These are phyloP conservation scores for Notocelia uddmanniana DNA, from an alignment of 2,888 invertebrate species.

Conservation along the genomic window DNA sequence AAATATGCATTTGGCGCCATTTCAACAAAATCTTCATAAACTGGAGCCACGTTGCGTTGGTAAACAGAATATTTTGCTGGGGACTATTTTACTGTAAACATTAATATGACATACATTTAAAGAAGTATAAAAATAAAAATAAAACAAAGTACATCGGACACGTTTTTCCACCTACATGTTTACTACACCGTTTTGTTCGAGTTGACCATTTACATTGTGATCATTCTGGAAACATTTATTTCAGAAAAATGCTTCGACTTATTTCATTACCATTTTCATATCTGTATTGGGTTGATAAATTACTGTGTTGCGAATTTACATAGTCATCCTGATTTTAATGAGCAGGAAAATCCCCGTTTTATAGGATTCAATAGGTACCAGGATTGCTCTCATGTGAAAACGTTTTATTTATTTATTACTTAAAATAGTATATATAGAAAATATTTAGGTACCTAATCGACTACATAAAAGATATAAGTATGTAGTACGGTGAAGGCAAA, in stretches of 20 bases:
- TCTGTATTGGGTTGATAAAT: too few species aligned
- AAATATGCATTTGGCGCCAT: slow-evolving; percentile 76
- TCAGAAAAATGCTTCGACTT: not conserved
- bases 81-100: slow-evolving; percentile 46
- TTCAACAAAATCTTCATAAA: slow-evolving; percentile 72
- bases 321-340: too few species aligned
- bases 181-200: not conserved
- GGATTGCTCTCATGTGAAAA: too few species aligned
- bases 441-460: not conserved
- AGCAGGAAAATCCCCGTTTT: too few species aligned
- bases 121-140: too few species aligned
- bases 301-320: too few species aligned
- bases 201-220: not conserved
- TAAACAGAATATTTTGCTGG: slow-evolving; percentile 65
- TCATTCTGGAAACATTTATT: not conserved
- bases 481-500: not conserved
- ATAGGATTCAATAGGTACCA: too few species aligned
- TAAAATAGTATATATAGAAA: not conserved
- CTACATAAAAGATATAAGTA: not conserved
- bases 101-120: too few species aligned
- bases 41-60: slow-evolving; percentile 66
- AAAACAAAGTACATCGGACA: slow-evolving; percentile 25
- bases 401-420: too few species aligned
- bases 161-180: not conserved
- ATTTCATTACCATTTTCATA: not conserved